Evolutionary conservation across 2,113 vertebrate genomes (phyloP), one percentile per base, ranked within the genome.

Genomic region (Cynoglossus semilaevis): DNA sequence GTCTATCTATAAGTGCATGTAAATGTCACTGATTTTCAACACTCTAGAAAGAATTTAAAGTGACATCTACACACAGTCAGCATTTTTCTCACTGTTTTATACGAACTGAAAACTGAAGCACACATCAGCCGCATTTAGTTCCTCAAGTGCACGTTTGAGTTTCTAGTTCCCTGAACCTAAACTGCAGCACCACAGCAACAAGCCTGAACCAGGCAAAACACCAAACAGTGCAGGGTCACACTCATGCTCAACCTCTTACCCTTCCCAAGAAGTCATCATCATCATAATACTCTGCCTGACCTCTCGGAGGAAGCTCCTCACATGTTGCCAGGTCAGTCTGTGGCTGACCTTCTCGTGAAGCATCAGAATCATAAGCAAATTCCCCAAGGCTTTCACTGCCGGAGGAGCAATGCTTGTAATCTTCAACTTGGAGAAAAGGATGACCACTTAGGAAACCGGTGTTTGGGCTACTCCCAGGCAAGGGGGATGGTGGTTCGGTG

Each of bases 181-280:
- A 51, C 44, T 29, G 47, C 72, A 81, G 58, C 1, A 36, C 56
- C 65, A 76, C 63, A 69, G 58, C 66, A 75, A 63, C 49, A 40
- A 72, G 46, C 15, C 52, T 50, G 14, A 58, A 59, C 50, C 53
- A 62, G 63, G 61, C 55, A 41, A 52, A 36, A 67, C 65, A 63
- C 19, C 57, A 76, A 16, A 64, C 69, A 60, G 49, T 52, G 58
- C 49, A 76, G 53, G 29, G 55, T 45, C 38, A 42, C 40, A 45
- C 72, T 79, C 88, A 90, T 90, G 88, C 89, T 83, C 46, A 49
- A 51, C 65, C 29, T 66, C 86, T 91, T 91, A 96, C 96, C 93
- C 94, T 93, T 80, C 90, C 92, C 50, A 98, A 84, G 54, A 91
- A 88, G 42, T 89, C 84, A 41, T 94, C 92, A 50, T 93, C 82